These are phyloP conservation scores for Riparia riparia DNA, from an alignment of 2,113 vertebrate species.

Conservation along the genomic window DNA sequence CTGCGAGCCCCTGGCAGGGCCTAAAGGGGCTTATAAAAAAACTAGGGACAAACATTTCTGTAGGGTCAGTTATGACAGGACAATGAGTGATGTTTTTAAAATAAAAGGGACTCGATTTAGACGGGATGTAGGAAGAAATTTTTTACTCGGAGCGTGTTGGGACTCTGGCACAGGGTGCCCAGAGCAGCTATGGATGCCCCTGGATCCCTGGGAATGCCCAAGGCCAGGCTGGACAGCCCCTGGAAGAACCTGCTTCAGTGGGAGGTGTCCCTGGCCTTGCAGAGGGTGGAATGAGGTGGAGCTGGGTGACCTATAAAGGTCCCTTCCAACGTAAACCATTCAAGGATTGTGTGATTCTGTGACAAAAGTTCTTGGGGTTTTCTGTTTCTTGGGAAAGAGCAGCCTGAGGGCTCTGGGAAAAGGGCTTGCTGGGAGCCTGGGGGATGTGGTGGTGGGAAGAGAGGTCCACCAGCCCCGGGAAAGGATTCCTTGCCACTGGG, in stretches of 20 bases:
- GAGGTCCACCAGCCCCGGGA: not conserved
- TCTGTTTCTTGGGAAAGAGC: accelerated
- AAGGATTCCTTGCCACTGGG: not conserved
- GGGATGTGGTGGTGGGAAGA: not conserved
- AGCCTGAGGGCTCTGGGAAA: not conserved
- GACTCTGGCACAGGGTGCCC: not conserved
- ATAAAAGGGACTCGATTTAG: not conserved
- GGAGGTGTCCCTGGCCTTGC: not conserved
- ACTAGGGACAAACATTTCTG: not conserved
- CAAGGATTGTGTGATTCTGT: not conserved
- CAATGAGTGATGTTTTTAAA: not conserved
- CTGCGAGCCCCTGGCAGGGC: not conserved
- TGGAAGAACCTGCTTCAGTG: no score
- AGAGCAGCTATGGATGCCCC: not conserved
- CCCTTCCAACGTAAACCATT: not conserved
- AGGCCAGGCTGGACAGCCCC: accelerated
- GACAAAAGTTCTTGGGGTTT: not conserved
- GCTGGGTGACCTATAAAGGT: not conserved
- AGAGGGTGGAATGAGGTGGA: not conserved
- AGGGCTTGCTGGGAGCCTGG: not conserved
- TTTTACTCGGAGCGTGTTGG: not conserved
- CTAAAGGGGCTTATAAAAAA: not conserved
- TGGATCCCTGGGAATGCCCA: not conserved
- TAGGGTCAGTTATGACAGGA: not conserved
- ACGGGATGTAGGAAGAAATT: not conserved